Base-by-base conservation (phyloP, 2,888 invertebrate genomes). In the Diarsia mendica region DNA sequence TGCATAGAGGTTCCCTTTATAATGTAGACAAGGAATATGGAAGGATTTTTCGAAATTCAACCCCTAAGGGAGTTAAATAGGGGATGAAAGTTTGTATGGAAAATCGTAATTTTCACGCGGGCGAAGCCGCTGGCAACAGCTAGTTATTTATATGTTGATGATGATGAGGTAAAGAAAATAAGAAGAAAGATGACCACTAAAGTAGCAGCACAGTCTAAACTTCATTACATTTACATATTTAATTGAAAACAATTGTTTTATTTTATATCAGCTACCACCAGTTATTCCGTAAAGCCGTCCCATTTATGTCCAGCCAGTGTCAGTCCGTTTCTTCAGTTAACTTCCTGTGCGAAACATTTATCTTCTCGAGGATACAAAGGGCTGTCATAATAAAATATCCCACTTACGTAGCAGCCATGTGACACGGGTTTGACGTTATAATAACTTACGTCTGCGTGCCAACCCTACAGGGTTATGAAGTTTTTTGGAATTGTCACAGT, bases 391-490 rank as follows among this genome's bases (percentile, higher is more conserved):
- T 90, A 91, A 90, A 90, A 88, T 88, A 89, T 87, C 87, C 86
- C 82, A 87, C 85, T 89, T 86, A 82, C 85, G 68, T 72, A 83
- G 82, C 81, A 65, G 72, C 80, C 81, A 79, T 80, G 85, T 91
- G 92, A 92, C 87, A 83, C 88, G 92, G 92, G 92, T 92, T 92
- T 87, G 91, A 91, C 91, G 87, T 91, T 88, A 86, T 88, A 86
- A 89, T 89, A 89, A 88, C 86, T 85, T 79, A 83, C 85, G 83
- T 90, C 84, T 87, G 75, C 77, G 58, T 80, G 77, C 84, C 83
- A 85, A 86, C 83, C 86, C 88, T 75, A 77, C 76, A 68, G 83
- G 82, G 72, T 85, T 85, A 79, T 72, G 85, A 88, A 63, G 66
- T 78, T 70, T 83, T 70, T 71, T 77, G 51, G 67, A 80, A 79